These are phyloP conservation scores for Mohoua ochrocephala DNA, from an alignment of 2,113 vertebrate genomes.

Conservation along the genomic window DNA sequence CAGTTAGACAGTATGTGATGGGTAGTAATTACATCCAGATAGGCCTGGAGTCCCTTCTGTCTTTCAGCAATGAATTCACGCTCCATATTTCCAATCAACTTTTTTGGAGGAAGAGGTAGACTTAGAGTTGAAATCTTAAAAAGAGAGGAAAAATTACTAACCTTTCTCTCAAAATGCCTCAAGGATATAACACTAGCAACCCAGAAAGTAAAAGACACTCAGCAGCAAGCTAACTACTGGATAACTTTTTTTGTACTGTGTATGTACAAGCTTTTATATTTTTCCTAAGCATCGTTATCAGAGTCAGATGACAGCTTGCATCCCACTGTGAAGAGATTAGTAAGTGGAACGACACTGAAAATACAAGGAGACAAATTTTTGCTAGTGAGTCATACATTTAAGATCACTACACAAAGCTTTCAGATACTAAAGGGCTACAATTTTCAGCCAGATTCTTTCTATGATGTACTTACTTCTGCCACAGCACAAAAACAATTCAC, in stretches of 20 bases:
- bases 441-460: not conserved
- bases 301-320: not conserved
- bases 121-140: slow-evolving; percentile 86
- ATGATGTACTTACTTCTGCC: not conserved
- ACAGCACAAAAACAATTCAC: not conserved
- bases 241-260: not conserved
- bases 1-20: slow-evolving; percentile 87
- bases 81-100: slow-evolving; percentile 96
- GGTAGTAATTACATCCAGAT: slow-evolving; percentile 90
- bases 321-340: not conserved
- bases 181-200: not conserved
- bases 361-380: not conserved
- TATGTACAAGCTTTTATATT: not conserved
- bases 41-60: slow-evolving; percentile 92
- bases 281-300: not conserved
- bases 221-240: not conserved
- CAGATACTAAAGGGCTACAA: not conserved
- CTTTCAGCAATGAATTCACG: slow-evolving; percentile 95
- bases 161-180: not conserved
- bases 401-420: not conserved
- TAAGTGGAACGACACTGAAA: not conserved
- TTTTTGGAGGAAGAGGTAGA: slow-evolving; percentile 95
- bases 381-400: not conserved
- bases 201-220: not conserved
- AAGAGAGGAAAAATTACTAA: slow-evolving; percentile 16